Conservation (phyloP, 2,797 vertebrate species). For the Pelodytes ibericus region DNA sequence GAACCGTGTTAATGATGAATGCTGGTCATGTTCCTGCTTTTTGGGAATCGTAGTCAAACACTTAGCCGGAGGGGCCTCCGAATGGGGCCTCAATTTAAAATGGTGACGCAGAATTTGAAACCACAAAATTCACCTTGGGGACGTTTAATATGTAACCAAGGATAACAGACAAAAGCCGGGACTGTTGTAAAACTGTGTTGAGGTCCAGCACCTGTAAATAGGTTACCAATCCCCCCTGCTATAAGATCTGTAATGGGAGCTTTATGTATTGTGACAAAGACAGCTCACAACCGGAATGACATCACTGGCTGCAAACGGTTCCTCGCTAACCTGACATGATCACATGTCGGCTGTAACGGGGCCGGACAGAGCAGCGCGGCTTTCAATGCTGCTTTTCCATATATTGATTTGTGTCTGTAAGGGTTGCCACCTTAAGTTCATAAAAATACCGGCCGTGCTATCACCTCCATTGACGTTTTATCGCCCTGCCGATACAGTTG, state of each 20-base stretch:
- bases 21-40: not conserved
- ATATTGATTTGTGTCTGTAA: no score
- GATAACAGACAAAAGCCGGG: not conserved
- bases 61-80: not conserved
- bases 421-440: no score
- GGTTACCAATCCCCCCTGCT: not conserved
- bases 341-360: no score
- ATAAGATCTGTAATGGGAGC: not conserved
- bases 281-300: no score
- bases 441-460: no score
- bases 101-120: constrained; percentile 20
- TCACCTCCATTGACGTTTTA: no score
- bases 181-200: not conserved
- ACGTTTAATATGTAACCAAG: constrained; percentile 1
- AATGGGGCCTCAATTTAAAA: constrained; percentile 9
- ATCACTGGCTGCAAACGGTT: no score
- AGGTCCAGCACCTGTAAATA: not conserved
- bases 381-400: no score
- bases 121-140: constrained; percentile 23
- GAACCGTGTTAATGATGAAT: constrained; percentile 27
- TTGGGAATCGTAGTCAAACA: constrained; percentile 2
- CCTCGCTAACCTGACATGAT: no score
- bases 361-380: no score
- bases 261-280: no score
- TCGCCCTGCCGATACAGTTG: no score